Evolutionary conservation across 2,113 vertebrate genomes (phyloP).

Genomic region (Leptobrachium leishanense): DNA sequence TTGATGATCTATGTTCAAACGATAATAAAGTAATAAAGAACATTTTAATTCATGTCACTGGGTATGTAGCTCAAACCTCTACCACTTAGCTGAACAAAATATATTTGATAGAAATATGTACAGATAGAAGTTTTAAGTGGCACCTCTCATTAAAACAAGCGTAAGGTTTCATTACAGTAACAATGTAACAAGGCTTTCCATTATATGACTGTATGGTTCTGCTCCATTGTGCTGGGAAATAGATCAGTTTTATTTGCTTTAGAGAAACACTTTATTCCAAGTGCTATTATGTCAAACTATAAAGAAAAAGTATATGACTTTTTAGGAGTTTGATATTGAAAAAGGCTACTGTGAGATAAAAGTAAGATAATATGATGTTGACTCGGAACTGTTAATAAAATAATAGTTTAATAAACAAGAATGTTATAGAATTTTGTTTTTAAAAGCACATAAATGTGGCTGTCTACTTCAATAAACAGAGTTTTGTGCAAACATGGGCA

Average conservation of each 20-base stretch:
- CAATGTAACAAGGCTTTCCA: not conserved
- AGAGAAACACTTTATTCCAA: conserved; percentile 24
- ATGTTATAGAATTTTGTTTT: not conserved
- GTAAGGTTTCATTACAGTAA: not conserved
- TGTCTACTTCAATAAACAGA: no score
- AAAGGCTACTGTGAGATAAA: not conserved
- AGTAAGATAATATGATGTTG: not conserved
- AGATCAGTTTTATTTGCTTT: conserved; percentile 30
- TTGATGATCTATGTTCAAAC: no score
- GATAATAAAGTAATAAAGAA: no score
- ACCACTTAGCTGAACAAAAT: no score
- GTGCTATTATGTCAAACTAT: conserved; percentile 20
- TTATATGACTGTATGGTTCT: conserved; percentile 6
- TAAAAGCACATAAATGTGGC: no score
- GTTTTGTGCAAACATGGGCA: no score
- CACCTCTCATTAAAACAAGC: not conserved
- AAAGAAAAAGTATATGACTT: conserved; percentile 1
- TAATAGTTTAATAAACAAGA: not conserved
- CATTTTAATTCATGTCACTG: no score
- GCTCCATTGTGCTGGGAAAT: conserved; percentile 22
- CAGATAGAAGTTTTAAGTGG: no score
- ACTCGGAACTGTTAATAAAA: not conserved
- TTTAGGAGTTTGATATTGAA: conserved; percentile 1
- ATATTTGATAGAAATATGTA: no score
- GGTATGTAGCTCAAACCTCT: no score